Conservation (phyloP, 2,888 invertebrate species). For the Acleris laterana region DNA sequence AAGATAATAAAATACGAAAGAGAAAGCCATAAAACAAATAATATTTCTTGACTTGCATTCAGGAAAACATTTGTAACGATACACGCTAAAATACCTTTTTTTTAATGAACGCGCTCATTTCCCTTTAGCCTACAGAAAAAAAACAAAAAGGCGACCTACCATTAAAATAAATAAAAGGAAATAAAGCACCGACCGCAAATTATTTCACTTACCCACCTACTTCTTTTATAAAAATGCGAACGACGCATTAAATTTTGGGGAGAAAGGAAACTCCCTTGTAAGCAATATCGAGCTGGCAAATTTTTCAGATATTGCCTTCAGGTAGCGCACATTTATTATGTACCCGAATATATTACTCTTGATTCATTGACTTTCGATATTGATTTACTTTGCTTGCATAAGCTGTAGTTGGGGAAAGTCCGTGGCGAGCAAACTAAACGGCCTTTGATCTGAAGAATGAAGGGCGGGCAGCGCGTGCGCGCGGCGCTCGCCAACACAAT, state of each 20-base stretch:
- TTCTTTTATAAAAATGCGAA: constrained; percentile 84
- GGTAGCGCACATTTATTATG: constrained; percentile 85
- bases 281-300: constrained; percentile 85
- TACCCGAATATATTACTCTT: constrained; percentile 85
- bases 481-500: constrained; percentile 48
- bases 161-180: constrained; percentile 84
- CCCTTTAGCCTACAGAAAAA: constrained; percentile 70
- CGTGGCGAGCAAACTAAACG: constrained; percentile 59
- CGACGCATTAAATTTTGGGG: constrained; percentile 85
- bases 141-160: constrained; percentile 79
- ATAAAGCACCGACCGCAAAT: constrained; percentile 82
- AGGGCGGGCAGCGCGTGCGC: constrained; percentile 52
- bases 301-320: constrained; percentile 85
- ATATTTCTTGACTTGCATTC: constrained; percentile 4
- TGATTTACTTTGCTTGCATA: constrained; percentile 84
- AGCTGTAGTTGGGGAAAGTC: constrained; percentile 75
- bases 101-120: constrained; percentile 63
- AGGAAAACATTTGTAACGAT: constrained; percentile 63
- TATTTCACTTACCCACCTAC: constrained; percentile 83
- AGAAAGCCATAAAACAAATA: neutral
- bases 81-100: constrained; percentile 66
- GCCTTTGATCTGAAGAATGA: constrained; percentile 68
- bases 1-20: constrained; percentile 4
- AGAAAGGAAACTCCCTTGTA: constrained; percentile 84
- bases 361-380: constrained; percentile 85